Conservation (phyloP, 2,113 vertebrate genomes). For the Oreotragus oreotragus region DNA sequence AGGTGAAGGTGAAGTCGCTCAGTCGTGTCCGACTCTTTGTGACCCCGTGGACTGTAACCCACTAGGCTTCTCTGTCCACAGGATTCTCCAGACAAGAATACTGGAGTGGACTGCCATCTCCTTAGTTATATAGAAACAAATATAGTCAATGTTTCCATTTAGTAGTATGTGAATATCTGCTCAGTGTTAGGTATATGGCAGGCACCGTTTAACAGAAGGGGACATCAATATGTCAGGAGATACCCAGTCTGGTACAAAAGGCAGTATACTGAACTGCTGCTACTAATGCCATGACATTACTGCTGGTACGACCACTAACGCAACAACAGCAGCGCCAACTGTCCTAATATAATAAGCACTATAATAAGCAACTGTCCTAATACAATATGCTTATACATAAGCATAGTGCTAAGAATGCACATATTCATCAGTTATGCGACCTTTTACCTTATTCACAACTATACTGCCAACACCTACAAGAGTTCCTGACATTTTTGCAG, state of each 20-base stretch:
- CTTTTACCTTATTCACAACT: background rate
- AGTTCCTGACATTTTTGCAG: background rate
- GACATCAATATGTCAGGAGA: background rate
- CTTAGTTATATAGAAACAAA: background rate
- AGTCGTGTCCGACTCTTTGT: no score
- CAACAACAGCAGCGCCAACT: fast-evolving
- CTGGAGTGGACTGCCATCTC: no score
- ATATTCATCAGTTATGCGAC: background rate
- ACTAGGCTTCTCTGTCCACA: no score
- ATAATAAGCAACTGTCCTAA: no score
- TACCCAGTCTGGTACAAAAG: background rate
- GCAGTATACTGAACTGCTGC: background rate
- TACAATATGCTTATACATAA: background rate
- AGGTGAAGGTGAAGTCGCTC: no score
- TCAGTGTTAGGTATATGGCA: background rate
- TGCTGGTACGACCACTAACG: fast-evolving
- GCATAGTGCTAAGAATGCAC: background rate
- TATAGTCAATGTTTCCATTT: background rate
- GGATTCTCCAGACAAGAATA: no score
- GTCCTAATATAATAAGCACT: no score
- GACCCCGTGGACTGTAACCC: no score
- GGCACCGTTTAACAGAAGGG: background rate
- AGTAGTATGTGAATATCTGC: background rate
- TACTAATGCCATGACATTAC: fast-evolving
- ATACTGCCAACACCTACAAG: background rate